These are phyloP conservation scores for Colistium nudipinnis DNA, from an alignment of 2,113 vertebrate genomes.

Conservation along the genomic window DNA sequence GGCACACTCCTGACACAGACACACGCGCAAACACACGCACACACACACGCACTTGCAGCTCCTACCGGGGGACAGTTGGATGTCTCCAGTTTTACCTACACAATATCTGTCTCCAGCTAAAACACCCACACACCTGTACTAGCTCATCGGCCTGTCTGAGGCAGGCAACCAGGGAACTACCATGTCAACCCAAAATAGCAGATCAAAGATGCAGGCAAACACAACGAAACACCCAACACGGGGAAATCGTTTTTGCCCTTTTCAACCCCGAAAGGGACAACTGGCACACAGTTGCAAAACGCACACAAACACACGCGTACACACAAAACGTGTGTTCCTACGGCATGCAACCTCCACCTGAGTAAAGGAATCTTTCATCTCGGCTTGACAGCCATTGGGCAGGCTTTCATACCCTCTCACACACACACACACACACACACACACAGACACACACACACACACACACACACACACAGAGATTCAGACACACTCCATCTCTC, in stretches of 20 bases:
- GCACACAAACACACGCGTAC: conserved; percentile 29
- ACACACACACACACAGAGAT: not conserved
- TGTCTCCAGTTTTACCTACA: conserved; percentile 46
- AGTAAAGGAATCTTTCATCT: conserved; percentile 57
- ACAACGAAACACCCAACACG: conserved; percentile 24
- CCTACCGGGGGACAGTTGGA: conserved; percentile 40
- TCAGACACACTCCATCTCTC: not conserved
- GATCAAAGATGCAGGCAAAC: conserved; percentile 27
- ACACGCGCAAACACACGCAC: not conserved
- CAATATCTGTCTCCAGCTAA: conserved; percentile 38
- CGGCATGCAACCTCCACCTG: conserved; percentile 46
- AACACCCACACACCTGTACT: conserved; percentile 51
- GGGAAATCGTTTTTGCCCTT: conserved; percentile 22
- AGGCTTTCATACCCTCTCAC: conserved; percentile 35
- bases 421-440: not conserved
- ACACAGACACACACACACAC: not conserved
- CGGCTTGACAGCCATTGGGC: conserved; percentile 43
- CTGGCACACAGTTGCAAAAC: conserved; percentile 20
- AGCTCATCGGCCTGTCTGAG: conserved; percentile 35
- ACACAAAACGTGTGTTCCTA: conserved; percentile 3
- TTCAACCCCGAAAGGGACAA: conserved; percentile 37
- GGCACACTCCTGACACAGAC: too few relatives aligned
- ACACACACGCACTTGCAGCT: conserved; percentile 13
- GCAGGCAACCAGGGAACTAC: conserved; percentile 38
- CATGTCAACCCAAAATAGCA: conserved; percentile 30